These are phyloP conservation scores for Rhadinocentrus ornatus DNA, from an alignment of 2,797 vertebrate genomes.

Conservation along the genomic window DNA sequence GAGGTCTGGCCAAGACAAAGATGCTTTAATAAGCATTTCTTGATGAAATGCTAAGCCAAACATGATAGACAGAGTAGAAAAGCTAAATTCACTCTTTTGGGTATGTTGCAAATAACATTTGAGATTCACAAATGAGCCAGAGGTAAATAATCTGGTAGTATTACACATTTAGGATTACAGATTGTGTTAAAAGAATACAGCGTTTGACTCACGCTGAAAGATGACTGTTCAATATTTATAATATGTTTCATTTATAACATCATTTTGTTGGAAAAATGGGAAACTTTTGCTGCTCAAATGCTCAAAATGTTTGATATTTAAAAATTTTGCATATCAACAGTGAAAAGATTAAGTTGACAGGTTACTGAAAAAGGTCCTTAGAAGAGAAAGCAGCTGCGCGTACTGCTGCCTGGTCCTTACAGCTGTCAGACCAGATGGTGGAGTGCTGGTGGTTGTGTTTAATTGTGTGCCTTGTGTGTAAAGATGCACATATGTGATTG, in stretches of 20 bases:
- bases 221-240: too few relatives aligned
- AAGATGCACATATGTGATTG: background rate
- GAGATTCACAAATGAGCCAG: background rate
- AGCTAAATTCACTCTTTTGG: background rate
- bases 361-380: constrained; percentile 38
- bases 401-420: constrained; percentile 49
- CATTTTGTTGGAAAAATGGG: background rate
- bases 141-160: background rate
- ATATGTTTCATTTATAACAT: background rate
- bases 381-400: constrained; percentile 42
- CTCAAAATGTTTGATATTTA: constrained; percentile 7
- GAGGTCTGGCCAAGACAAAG: constrained; percentile 53
- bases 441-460: constrained; percentile 36
- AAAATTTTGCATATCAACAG: constrained; percentile 4
- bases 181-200: constrained; percentile 14
- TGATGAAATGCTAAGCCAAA: constrained; percentile 73
- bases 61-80: constrained; percentile 1
- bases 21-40: constrained; percentile 67
- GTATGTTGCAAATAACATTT: background rate
- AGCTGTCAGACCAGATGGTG: constrained; percentile 70
- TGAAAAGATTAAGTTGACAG: constrained; percentile 42
- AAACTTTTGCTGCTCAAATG: constrained; percentile 4
- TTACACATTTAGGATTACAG: background rate
- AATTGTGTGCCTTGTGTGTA: constrained; percentile 11
- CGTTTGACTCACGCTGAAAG: constrained; percentile 1